Conservation (phyloP, 2,888 invertebrate species). For the Coleophora deauratella region DNA sequence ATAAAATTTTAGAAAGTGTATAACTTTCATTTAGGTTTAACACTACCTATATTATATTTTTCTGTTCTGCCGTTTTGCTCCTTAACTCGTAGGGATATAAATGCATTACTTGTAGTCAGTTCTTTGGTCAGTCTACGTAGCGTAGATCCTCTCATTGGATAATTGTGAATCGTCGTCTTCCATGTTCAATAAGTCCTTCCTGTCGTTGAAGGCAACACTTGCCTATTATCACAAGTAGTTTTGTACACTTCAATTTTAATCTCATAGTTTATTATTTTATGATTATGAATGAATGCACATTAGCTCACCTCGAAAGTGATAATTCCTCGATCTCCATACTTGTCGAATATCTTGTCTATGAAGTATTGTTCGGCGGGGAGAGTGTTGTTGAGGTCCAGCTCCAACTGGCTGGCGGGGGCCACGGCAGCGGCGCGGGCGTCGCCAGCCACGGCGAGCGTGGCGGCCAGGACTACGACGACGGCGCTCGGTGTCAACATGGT, state of each 20-base stretch:
- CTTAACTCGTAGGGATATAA: neutral
- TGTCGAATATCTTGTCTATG: constrained; percentile 70
- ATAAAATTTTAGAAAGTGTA: constrained; percentile 15
- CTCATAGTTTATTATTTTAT: too few species aligned
- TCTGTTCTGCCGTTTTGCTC: too few species aligned
- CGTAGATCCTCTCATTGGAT: too few species aligned
- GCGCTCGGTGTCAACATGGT: constrained; percentile 49
- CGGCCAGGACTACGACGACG: constrained; percentile 50
- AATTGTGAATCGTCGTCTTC: too few species aligned
- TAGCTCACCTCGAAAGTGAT: constrained; percentile 71
- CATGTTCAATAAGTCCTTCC: too few species aligned
- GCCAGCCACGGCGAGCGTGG: constrained; percentile 28
- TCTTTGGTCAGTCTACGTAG: neutral
- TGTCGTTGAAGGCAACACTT: too few species aligned
- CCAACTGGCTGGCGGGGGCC: constrained; percentile 11
- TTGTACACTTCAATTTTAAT: too few species aligned
- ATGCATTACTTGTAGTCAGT: neutral
- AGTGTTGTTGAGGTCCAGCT: constrained; percentile 34
- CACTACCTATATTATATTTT: too few species aligned
- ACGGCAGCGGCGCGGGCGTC: constrained; percentile 15
- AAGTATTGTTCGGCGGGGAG: constrained; percentile 60
- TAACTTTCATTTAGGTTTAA: constrained; percentile 10
- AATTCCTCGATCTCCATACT: constrained; percentile 71
- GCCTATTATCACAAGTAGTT: too few species aligned
- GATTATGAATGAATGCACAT: too few species aligned